These are phyloP conservation scores for Mus caroli DNA, from an alignment of 2,797 vertebrate genomes.

Conservation along the genomic window DNA sequence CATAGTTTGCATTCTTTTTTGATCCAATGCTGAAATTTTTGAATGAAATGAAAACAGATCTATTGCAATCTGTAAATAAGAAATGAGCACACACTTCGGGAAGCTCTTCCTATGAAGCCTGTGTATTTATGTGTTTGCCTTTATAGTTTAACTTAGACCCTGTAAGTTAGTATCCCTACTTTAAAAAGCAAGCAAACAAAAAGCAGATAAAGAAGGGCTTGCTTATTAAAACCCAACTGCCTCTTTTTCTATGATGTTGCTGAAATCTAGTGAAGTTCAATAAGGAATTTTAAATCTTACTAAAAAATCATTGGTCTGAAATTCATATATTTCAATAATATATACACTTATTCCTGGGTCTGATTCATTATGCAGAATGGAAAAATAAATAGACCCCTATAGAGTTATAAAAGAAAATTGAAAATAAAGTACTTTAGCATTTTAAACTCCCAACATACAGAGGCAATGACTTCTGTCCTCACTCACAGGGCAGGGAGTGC, in stretches of 20 bases:
- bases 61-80: background rate
- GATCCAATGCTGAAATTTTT: background rate
- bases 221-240: background rate
- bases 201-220: background rate
- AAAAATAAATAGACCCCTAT: conserved; percentile 25
- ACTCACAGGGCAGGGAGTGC: background rate
- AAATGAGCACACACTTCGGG: background rate
- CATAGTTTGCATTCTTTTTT: background rate
- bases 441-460: conserved; percentile 18
- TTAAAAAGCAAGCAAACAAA: background rate
- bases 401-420: conserved; percentile 43
- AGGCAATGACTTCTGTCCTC: background rate
- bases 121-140: background rate
- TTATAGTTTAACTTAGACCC: background rate
- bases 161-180: background rate
- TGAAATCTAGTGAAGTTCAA: conserved; percentile 10
- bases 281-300: background rate
- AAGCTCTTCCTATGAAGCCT: background rate
- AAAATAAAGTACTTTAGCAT: background rate
- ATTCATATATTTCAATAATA: background rate
- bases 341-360: background rate
- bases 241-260: background rate
- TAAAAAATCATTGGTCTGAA: background rate
- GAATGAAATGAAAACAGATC: background rate
- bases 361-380: background rate